Evolutionary conservation across 2,797 vertebrate species (phyloP).

Genomic region (Chaetophractus vellerosus): DNA sequence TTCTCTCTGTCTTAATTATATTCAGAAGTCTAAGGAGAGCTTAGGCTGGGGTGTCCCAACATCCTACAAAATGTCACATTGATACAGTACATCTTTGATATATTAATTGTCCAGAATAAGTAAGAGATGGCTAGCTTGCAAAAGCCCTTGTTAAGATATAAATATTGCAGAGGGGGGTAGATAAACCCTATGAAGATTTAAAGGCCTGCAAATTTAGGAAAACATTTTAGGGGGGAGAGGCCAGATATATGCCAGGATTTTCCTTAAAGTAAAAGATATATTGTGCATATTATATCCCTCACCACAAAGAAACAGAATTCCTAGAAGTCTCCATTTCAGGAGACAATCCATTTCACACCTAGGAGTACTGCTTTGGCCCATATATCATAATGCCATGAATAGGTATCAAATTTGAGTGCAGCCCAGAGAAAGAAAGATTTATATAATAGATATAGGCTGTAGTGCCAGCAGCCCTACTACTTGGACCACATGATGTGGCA

Average conservation of each 20-base stretch:
- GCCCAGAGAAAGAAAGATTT: not conserved
- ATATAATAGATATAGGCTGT: not conserved
- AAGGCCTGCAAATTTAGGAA: not conserved
- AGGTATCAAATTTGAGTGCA: not conserved
- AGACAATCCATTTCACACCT: not conserved
- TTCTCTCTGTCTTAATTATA: not conserved
- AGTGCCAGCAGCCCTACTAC: not conserved
- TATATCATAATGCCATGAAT: not conserved
- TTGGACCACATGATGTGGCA: not conserved
- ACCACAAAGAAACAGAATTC: slow-evolving; percentile 19
- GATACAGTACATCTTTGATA: not conserved
- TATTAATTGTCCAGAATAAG: not conserved
- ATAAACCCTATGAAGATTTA: not conserved
- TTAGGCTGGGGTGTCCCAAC: not conserved
- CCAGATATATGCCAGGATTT: not conserved
- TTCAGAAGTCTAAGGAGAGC: not conserved
- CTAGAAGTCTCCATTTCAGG: not conserved
- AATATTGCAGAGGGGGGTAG: not conserved
- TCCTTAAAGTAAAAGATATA: not conserved
- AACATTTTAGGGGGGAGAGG: not conserved
- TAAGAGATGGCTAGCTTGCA: not conserved
- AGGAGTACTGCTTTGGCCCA: not conserved
- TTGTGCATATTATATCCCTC: not conserved
- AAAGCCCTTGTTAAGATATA: not conserved
- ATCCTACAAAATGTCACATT: not conserved